phyloP scores from a whole-genome alignment of 2,113 vertebrate species.

The Tor tambroides region DNA sequence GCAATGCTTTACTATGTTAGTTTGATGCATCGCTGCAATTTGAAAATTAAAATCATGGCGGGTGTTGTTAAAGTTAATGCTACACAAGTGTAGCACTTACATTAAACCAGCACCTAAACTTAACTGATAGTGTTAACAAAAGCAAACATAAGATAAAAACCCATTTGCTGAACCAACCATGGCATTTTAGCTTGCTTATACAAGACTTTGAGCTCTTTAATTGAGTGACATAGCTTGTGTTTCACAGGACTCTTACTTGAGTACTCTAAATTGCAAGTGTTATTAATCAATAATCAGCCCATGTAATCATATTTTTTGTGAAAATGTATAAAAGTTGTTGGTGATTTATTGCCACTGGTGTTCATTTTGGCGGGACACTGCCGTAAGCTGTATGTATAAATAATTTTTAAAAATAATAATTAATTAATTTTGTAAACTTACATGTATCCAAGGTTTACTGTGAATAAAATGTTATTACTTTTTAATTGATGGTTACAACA shows the following conservation, averaged over 20 bases:
- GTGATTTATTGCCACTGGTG: background rate
- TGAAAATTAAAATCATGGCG: background rate
- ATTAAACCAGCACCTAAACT: background rate
- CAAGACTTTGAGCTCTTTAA: background rate
- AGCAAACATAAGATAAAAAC: background rate
- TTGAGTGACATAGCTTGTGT: background rate
- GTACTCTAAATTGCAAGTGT: background rate
- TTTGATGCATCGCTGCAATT: no score
- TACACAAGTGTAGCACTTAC: no score
- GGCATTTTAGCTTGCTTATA: background rate
- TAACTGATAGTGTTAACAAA: no score
- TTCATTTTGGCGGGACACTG: no score
- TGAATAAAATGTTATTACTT: no score
- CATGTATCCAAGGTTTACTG: no score
- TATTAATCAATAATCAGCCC: background rate
- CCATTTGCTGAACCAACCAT: no score
- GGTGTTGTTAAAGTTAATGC: background rate
- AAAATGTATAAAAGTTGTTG: background rate
- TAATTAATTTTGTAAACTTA: no score
- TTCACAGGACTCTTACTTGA: background rate
- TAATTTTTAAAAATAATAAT: no score
- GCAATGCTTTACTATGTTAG: background rate
- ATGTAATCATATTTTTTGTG: no score
- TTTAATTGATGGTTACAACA: no score
- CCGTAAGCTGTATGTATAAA: no score